These are phyloP conservation scores for Microplitis manilae DNA, from an alignment of 2,888 invertebrate species.

Conservation along the genomic window DNA sequence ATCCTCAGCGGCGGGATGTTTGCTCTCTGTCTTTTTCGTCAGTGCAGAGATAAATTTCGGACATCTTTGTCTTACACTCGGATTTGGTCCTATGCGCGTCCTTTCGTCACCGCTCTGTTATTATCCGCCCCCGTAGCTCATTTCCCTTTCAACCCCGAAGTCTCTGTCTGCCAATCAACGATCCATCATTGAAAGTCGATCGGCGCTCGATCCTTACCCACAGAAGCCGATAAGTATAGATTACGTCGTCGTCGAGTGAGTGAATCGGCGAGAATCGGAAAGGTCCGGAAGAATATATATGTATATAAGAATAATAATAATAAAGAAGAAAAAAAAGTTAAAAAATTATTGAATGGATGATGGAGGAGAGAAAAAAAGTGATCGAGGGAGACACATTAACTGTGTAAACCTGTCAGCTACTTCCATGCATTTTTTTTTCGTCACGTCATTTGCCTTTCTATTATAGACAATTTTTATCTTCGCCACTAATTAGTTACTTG, in stretches of 20 bases:
- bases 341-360: neutral
- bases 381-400: neutral
- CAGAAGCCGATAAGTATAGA: slow-evolving; percentile 66
- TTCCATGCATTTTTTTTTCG: slow-evolving; percentile 5
- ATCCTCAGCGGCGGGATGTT: neutral
- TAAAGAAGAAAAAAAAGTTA: neutral
- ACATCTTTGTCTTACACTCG: slow-evolving; percentile 46
- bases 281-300: slow-evolving; percentile 13
- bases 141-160: slow-evolving; percentile 68
- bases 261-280: slow-evolving; percentile 31
- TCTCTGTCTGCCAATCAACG: slow-evolving; percentile 66
- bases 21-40: neutral
- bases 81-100: slow-evolving; percentile 58
- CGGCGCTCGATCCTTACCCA: slow-evolving; percentile 51
- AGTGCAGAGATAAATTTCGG: slow-evolving; percentile 37
- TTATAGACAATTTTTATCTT: slow-evolving; percentile 6
- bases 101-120: slow-evolving; percentile 67
- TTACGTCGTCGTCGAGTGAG: slow-evolving; percentile 54
- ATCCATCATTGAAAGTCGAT: slow-evolving; percentile 68
- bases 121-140: slow-evolving; percentile 70
- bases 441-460: slow-evolving; percentile 3
- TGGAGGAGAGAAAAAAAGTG: neutral
- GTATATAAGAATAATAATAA: neutral
- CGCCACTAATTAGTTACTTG: neutral
- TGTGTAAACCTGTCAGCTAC: slow-evolving; percentile 8